Evolutionary conservation across 2,888 invertebrate genomes (phyloP).

Genomic region (Idaea biselata): DNA sequence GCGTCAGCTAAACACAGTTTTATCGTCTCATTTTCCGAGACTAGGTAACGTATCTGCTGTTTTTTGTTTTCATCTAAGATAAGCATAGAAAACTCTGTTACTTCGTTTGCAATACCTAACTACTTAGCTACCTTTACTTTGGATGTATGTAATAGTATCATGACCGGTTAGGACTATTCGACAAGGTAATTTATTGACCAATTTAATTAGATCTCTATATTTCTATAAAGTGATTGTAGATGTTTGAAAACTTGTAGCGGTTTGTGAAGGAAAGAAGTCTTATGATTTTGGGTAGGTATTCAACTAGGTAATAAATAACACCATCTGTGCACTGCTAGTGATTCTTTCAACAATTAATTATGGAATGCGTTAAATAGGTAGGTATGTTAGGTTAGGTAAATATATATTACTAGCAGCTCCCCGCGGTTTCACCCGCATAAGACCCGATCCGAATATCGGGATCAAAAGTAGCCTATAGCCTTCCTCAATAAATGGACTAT

Average conservation of each 20-base stretch:
- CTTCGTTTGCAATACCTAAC: neutral
- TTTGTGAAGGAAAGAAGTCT: neutral
- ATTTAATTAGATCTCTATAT: conserved; percentile 7
- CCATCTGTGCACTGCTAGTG: neutral
- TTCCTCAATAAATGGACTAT: no score
- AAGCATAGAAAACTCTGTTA: neutral
- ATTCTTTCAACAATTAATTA: neutral
- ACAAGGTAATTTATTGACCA: no score
- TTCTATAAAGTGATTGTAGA: neutral
- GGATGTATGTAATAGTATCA: conserved; percentile 22
- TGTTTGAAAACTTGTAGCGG: neutral
- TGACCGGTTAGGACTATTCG: conserved; percentile 25
- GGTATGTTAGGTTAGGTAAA: no score
- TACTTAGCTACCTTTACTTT: neutral
- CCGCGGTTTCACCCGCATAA: no score
- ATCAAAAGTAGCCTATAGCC: no score
- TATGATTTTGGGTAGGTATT: neutral
- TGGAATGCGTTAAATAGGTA: neutral
- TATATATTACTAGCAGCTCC: no score
- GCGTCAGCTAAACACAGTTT: no score
- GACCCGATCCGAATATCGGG: no score
- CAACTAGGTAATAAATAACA: neutral
- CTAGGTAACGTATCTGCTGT: no score
- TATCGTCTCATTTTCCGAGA: no score
- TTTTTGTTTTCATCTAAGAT: no score